These are phyloP conservation scores for Porites cylindrica DNA, from an alignment of 92 coral and sea anemone genomes.

Conservation along the genomic window DNA sequence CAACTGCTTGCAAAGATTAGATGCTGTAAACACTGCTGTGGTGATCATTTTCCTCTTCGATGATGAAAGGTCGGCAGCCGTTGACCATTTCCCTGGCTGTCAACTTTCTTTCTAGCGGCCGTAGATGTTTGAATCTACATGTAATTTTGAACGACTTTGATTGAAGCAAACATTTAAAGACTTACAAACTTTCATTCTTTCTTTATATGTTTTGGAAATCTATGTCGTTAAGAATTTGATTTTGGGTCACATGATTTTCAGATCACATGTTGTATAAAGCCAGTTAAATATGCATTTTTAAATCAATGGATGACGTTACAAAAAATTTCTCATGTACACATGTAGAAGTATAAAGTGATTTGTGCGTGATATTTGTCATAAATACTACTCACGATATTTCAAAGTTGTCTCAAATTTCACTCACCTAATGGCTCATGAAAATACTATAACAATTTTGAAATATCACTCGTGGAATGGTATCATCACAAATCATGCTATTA, in stretches of 20 bases:
- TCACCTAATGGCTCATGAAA: no score
- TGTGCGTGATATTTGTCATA: no score
- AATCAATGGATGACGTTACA: no score
- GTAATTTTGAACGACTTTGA: not conserved
- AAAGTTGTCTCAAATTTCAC: no score
- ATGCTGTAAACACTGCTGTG: not conserved
- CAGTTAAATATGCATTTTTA: not conserved
- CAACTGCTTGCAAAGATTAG: no score
- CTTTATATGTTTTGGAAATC: not conserved
- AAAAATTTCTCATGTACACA: no score
- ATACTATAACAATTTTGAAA: no score
- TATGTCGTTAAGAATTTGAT: not conserved
- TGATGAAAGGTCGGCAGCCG: slow-evolving; percentile 3
- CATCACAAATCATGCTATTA: no score
- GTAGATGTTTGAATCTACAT: not conserved
- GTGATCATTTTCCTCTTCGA: not conserved
- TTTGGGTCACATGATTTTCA: not conserved
- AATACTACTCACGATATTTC: no score
- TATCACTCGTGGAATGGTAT: no score
- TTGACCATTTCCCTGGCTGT: slow-evolving; percentile 49
- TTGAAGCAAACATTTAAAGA: not conserved
- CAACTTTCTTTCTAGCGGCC: slow-evolving; percentile 29
- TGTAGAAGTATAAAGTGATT: no score
- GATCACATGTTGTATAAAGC: not conserved
- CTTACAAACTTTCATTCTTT: not conserved